Conservation (phyloP, 1,140 invertebrate genomes). For the Rhysida immarginata region DNA sequence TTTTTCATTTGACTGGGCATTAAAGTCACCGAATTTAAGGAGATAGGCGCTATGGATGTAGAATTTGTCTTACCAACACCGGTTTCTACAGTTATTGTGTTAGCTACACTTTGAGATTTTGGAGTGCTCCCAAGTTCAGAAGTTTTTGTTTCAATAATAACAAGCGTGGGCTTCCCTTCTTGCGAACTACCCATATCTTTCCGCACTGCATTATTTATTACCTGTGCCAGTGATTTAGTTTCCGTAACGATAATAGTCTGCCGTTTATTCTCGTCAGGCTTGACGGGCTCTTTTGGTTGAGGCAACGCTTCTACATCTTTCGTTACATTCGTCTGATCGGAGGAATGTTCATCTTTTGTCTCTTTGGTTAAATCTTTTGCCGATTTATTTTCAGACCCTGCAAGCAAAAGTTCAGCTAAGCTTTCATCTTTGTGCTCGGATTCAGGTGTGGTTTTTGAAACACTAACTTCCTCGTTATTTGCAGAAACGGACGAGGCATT, state of each 20-base stretch:
- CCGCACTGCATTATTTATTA: conserved; percentile 8
- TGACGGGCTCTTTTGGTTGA: no score
- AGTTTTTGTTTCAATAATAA: conserved; percentile 10
- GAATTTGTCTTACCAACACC: conserved; percentile 36
- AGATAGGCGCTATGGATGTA: neutral
- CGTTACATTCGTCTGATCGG: no score
- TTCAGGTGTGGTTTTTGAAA: no score
- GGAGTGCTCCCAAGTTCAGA: conserved; percentile 8
- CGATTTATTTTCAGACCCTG: no score
- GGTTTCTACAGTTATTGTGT: conserved; percentile 39
- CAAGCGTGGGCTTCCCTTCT: conserved; percentile 7
- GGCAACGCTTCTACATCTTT: no score
- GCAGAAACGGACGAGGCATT: no score
- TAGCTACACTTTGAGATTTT: conserved; percentile 28
- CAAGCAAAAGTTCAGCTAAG: no score
- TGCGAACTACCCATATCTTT: conserved; percentile 1
- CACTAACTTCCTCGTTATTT: no score
- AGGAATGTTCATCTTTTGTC: no score
- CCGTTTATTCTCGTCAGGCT: conserved; percentile 8
- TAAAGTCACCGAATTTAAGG: neutral
- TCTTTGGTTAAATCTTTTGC: no score
- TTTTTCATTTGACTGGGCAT: neutral
- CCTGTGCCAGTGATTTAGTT: conserved; percentile 8
- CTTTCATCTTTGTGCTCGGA: no score
- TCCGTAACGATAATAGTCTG: conserved; percentile 9